phyloP scores from a whole-genome alignment of 2,113 vertebrate genomes.

The Polypterus senegalus region DNA sequence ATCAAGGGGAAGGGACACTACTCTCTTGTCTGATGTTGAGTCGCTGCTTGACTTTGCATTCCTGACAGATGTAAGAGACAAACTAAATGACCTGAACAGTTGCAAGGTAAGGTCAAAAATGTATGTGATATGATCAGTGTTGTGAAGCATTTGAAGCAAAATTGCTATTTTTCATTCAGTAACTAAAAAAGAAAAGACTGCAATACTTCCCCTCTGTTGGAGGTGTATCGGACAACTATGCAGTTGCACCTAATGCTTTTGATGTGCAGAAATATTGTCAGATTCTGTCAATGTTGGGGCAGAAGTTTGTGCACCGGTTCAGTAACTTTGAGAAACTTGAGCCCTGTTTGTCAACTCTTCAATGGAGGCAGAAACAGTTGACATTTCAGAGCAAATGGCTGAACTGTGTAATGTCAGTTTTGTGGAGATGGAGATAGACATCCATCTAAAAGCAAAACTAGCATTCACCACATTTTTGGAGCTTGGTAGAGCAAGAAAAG shows the following conservation, averaged over 20 bases:
- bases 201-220: conserved; percentile 10
- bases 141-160: conserved; percentile 16
- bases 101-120: conserved; percentile 13
- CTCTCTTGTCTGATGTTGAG: conserved; percentile 4
- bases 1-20: conserved; percentile 1
- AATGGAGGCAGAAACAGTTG: not conserved
- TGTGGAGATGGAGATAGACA: conserved; percentile 5
- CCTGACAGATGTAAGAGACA: conserved; percentile 12
- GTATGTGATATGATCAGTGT: conserved; percentile 11
- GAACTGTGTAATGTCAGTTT: conserved; percentile 6
- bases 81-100: conserved; percentile 13
- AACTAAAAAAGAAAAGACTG: not conserved
- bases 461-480: conserved; percentile 1
- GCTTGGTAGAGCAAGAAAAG: conserved; percentile 6
- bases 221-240: conserved; percentile 7
- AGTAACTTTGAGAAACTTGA: conserved; percentile 9
- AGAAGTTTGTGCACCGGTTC: conserved; percentile 9
- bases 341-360: conserved; percentile 12
- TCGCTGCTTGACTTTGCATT: conserved; percentile 19
- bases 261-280: conserved; percentile 4
- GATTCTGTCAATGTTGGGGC: conserved; percentile 9
- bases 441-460: too few relatives aligned
- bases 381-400: conserved; percentile 14
- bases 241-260: conserved; percentile 6
- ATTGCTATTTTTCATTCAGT: not conserved